phyloP scores from a whole-genome alignment of 2,888 invertebrate genomes.

The Lepas anatifera region DNA sequence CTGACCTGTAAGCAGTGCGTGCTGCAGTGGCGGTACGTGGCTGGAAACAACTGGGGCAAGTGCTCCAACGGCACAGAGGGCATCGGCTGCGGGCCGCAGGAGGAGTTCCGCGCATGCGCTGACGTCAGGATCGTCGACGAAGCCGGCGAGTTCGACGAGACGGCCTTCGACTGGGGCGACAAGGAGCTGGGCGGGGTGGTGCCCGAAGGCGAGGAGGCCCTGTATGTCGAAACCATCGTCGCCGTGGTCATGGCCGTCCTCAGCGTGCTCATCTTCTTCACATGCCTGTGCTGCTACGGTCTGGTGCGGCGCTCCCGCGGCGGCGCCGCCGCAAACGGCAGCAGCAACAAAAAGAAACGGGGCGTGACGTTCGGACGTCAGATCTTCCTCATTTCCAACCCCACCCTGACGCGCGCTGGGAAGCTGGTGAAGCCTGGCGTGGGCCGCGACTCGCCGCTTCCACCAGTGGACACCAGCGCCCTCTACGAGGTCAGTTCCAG shows the following conservation, averaged over 20 bases:
- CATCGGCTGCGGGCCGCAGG: conserved; percentile 78
- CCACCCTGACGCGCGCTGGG: conserved; percentile 3
- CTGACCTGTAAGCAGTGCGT: conserved; percentile 68
- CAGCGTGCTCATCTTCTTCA: conserved; percentile 32
- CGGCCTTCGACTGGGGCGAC: conserved; percentile 14
- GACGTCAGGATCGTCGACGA: conserved; percentile 29
- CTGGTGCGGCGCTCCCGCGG: background rate
- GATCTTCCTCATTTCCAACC: conserved; percentile 12
- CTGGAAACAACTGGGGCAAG: conserved; percentile 68
- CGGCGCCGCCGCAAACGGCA: background rate
- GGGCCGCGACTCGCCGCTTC: background rate
- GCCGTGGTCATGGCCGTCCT: conserved; percentile 66
- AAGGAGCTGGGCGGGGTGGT: background rate
- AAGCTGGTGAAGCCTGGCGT: conserved; percentile 10
- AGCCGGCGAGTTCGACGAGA: conserved; percentile 24
- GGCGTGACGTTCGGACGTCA: background rate
- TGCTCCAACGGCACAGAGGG: conserved; percentile 42
- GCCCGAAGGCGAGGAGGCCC: background rate
- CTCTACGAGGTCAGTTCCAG: conserved; percentile 1
- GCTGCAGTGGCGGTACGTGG: conserved; percentile 77
- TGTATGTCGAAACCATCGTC: conserved; percentile 26
- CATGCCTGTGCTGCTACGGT: conserved; percentile 32
- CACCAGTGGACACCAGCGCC: background rate
- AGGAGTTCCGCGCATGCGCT: conserved; percentile 43
- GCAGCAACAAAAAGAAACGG: conserved; percentile 1